Percentiles rank a stretch among this genome's conserved stretches.
phyloP scores from a whole-genome alignment of 2,113 vertebrate genomes.

The Chaetodon auriga region DNA sequence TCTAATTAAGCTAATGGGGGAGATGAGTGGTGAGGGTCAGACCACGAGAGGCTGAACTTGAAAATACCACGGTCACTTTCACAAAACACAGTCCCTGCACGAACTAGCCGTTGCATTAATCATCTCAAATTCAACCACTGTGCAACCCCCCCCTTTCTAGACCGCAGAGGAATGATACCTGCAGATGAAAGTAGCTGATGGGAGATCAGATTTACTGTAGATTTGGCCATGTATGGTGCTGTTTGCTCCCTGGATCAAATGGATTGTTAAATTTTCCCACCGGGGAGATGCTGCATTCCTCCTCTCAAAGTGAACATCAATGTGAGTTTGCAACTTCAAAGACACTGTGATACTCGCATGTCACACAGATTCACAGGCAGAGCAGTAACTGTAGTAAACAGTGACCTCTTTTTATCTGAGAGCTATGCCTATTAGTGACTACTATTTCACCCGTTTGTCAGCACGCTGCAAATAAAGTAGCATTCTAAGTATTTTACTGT shows the following conservation, averaged over 20 bases:
- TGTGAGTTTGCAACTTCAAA: slow-evolving; percentile 50
- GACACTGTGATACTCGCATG: neutral
- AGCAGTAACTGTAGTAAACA: slow-evolving; percentile 4
- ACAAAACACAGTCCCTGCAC: slow-evolving; percentile 3
- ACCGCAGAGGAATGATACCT: slow-evolving; percentile 21
- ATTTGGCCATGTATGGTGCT: slow-evolving; percentile 51
- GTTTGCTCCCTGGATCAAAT: slow-evolving; percentile 59
- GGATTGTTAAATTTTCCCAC: slow-evolving; percentile 41
- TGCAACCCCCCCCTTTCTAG: slow-evolving; percentile 2
- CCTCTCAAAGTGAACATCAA: slow-evolving; percentile 43
- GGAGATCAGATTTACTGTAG: slow-evolving; percentile 24
- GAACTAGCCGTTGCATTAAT: slow-evolving; percentile 10
- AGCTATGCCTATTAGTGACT: neutral
- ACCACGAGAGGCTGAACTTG: slow-evolving; percentile 61
- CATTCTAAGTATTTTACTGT: slow-evolving; percentile 40
- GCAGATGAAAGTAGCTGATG: slow-evolving; percentile 36
- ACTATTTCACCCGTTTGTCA: slow-evolving; percentile 16
- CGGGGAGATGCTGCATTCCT: slow-evolving; percentile 53
- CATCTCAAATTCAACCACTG: neutral
- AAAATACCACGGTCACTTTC: slow-evolving; percentile 56
- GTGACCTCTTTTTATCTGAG: slow-evolving; percentile 1
- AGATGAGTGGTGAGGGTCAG: slow-evolving; percentile 60
- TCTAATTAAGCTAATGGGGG: slow-evolving; percentile 81
- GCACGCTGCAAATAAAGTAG: slow-evolving; percentile 34
- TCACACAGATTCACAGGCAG: slow-evolving; percentile 2